Percentiles rank a stretch among this genome's conserved stretches.
Evolutionary conservation across 2,113 vertebrate species (phyloP).

Genomic region (Hemibates koningsi): DNA sequence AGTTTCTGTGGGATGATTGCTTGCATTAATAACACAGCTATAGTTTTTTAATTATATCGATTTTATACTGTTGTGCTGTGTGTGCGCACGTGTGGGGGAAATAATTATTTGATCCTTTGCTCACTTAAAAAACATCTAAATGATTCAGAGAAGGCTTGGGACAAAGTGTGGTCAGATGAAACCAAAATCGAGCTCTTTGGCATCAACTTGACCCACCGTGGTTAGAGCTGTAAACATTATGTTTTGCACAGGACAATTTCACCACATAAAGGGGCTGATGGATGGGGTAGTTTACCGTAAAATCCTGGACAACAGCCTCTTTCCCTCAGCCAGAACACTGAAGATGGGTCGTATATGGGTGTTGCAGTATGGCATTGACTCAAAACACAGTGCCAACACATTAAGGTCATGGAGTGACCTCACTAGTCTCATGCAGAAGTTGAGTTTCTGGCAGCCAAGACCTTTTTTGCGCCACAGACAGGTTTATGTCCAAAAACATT

Average conservation of each 20-base stretch:
- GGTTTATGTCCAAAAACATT: not conserved
- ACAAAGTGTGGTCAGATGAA: not conserved
- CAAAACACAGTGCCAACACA: not conserved
- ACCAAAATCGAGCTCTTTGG: not conserved
- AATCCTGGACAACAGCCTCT: not conserved
- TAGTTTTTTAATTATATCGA: not conserved
- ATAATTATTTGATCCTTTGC: not conserved
- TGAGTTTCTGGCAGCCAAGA: not conserved
- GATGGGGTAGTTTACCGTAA: not conserved
- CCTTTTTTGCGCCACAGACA: accelerated
- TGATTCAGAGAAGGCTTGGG: not conserved
- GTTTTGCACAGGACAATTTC: not conserved
- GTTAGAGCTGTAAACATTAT: not conserved
- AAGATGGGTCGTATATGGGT: not conserved
- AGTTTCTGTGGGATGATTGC: not conserved
- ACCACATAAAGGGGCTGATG: not conserved
- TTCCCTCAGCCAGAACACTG: not conserved
- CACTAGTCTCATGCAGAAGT: not conserved
- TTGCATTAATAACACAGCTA: not conserved
- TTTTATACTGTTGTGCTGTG: not conserved
- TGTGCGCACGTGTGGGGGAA: accelerated
- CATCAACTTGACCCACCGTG: not conserved
- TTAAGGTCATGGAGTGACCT: not conserved
- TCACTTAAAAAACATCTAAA: not conserved
- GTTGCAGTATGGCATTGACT: not conserved